Conservation (phyloP, 1,140 invertebrate genomes). For the Manduca sexta region DNA sequence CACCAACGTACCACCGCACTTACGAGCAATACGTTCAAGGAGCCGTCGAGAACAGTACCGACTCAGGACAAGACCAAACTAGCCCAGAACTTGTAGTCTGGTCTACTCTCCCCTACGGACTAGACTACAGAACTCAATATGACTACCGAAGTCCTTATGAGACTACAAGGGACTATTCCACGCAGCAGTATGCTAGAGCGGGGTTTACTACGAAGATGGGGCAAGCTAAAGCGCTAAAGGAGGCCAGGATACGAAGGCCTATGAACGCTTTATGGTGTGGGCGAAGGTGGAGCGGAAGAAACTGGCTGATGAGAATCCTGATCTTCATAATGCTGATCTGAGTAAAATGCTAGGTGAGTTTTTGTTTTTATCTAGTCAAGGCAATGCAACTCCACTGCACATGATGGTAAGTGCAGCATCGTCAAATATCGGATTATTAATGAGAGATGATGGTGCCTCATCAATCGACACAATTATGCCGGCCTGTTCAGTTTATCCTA, state of each 20-base stretch:
- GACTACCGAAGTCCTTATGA: constrained; percentile 67
- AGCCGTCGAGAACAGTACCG: constrained; percentile 60
- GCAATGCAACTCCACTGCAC: no score
- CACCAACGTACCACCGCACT: constrained; percentile 65
- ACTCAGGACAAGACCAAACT: constrained; percentile 57
- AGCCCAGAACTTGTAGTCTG: constrained; percentile 60
- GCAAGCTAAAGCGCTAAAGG: constrained; percentile 78
- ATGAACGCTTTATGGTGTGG: constrained; percentile 99
- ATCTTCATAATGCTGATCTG: constrained; percentile 94
- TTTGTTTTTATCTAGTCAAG: no score
- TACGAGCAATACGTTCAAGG: constrained; percentile 73
- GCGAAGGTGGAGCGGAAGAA: constrained; percentile 95
- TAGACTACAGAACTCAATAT: constrained; percentile 65
- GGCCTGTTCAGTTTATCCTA: no score
- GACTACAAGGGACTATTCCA: constrained; percentile 55
- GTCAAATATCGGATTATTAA: no score
- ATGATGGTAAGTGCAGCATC: no score
- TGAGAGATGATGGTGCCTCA: no score
- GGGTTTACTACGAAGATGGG: constrained; percentile 69
- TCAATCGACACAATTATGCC: no score
- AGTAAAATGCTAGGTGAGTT: constrained; percentile 97
- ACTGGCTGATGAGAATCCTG: constrained; percentile 94
- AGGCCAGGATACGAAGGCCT: constrained; percentile 90
- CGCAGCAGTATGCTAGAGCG: constrained; percentile 61
- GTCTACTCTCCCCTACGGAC: constrained; percentile 58